Percentiles rank a stretch among this genome's conserved stretches.
Conservation (phyloP, 2,797 vertebrate species). For the Labroides dimidiatus region DNA sequence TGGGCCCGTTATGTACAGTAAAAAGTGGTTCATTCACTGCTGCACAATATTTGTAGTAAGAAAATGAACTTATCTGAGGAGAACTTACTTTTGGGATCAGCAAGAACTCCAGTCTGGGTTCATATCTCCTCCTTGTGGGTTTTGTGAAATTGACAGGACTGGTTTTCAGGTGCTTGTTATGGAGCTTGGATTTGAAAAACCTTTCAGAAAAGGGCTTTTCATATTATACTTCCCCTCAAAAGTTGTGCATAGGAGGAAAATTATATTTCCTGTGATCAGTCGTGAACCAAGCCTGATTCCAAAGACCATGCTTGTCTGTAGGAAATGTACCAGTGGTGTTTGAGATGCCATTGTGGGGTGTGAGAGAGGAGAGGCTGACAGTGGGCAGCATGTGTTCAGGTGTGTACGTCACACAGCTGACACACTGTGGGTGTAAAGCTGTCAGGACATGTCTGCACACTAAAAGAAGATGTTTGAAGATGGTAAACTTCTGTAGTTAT, state of each 20-base stretch:
- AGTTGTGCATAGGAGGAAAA: no score
- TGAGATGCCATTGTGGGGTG: constrained; percentile 67
- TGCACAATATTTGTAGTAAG: no score
- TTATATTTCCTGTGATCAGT: no score
- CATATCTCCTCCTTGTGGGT: constrained; percentile 17
- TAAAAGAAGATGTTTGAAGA: constrained; percentile 30
- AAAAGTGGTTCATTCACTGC: no score
- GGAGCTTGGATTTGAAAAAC: constrained; percentile 1
- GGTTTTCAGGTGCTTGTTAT: constrained; percentile 18
- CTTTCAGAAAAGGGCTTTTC: no score
- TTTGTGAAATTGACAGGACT: constrained; percentile 31
- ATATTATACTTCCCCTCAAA: no score
- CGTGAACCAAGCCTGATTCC: neutral
- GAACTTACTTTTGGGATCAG: neutral
- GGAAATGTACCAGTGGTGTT: constrained; percentile 45
- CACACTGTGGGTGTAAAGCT: constrained; percentile 13
- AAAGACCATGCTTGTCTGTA: constrained; percentile 14
- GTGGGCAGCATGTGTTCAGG: neutral
- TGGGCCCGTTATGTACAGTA: no score
- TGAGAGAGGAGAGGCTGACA: constrained; percentile 35
- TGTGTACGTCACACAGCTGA: constrained; percentile 3
- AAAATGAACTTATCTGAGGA: no score
- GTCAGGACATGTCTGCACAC: constrained; percentile 55
- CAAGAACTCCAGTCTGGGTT: constrained; percentile 15
- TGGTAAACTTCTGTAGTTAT: constrained; percentile 21